Evolutionary conservation across 2,113 vertebrate genomes (phyloP), one percentile per base, ranked within the genome.

Genomic region (Epinephelus moara): DNA sequence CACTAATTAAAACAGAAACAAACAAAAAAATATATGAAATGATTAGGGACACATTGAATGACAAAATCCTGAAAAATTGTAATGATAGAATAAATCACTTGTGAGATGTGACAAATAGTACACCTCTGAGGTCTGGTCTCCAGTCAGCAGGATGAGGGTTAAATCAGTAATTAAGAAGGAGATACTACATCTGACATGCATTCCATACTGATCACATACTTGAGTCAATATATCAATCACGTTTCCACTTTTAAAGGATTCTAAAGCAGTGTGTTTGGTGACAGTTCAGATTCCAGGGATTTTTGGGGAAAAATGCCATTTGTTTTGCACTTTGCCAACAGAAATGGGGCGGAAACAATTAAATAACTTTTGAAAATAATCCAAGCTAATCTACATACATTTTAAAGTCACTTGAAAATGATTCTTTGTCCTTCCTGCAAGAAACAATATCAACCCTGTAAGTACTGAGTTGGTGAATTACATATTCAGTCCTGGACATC

Each of bases 361-460:
- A 17, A 61, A 50, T 70, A 11, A 33, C 33, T 55, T 75, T 18
- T 52, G 60, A 45, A 67, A 71, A 59, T 60, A 78, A 78, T 71
- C 68, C 68, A 15, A 42, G 17, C 42, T 64, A 66, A 77, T 83
- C 61, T 60, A 59, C 18, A 21, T 11, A 9, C 21, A 77, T 10
- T 73, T 30, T 40, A 14, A 59, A 14, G 45, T 45, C 13, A 33
- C 1, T 40, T 45, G 25, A 53, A 67, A 59, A 21, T 11, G 6
- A 66, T 47, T 27, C 17, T 62, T 67, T 40, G 55, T 75, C 47
- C 75, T 33, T 73, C 45, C 47, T 53, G 14, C 23, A 15, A 33
- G 33, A 67, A 45, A 61, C 69, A 67, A 62, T 49, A 70, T 55
- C 62, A 62, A n/a, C 27, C 47, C 1, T 2, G 19, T 23, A 13